Conservation (phyloP, 2,797 vertebrate genomes). For the Alca torda region DNA sequence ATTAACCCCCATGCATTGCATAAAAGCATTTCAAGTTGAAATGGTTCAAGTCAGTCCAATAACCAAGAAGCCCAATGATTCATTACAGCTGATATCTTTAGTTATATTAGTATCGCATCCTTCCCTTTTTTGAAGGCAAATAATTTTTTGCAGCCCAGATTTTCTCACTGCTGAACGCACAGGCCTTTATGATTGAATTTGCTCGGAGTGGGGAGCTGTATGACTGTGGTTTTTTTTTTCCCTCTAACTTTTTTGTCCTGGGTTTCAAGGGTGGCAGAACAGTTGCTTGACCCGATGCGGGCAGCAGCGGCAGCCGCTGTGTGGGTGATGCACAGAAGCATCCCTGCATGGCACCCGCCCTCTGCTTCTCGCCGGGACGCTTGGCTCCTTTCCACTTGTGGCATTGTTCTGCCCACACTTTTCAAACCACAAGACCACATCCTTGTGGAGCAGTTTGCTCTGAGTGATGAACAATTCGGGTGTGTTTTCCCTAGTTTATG, state of each 20-base stretch:
- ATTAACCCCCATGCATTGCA: not conserved
- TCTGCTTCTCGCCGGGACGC: fast-evolving
- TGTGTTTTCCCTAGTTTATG: not conserved
- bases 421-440: not conserved
- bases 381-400: not conserved
- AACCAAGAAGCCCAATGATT: not conserved
- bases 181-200: not conserved
- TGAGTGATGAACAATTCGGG: not conserved
- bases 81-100: not conserved
- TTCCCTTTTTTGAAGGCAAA: not conserved
- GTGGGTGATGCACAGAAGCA: not conserved
- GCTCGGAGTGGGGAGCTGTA: not conserved
- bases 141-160: not conserved
- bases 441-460: not conserved
- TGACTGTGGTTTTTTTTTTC: not conserved
- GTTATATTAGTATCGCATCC: not conserved
- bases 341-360: not conserved
- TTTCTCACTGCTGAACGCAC: not conserved
- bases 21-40: not conserved
- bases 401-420: not conserved
- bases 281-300: not conserved
- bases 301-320: not conserved
- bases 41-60: not conserved
- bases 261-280: not conserved
- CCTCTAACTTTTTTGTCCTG: not conserved